Evolutionary conservation across 1,140 invertebrate genomes (phyloP), one percentile per base, ranked within the genome.

Genomic region (Armadillidium nasatum): DNA sequence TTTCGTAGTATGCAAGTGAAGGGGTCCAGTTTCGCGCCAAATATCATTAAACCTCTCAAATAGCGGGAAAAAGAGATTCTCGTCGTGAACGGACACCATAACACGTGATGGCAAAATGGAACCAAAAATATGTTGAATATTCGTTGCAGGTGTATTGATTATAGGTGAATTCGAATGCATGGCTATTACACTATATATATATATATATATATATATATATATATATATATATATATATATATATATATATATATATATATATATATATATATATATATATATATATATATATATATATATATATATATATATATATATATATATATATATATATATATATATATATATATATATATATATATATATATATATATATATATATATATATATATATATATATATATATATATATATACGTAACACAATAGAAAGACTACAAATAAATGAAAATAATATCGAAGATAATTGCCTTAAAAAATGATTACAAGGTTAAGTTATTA

Each of bases 1-100:
- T 84, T 95, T 96, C 0, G 93, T 94, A 4, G 92, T 87, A 85
- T 97, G 94, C 46, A 96, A 83, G 82, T 95, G 85, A 22, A 92
- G 82, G 81, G 96, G 96, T 13, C 94, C 95, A 68, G 84, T 84
- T 84, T 95, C 93, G 81, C 89, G 85, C 0, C 94, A 11, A 0
- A 92, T 4, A 71, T 75, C 75, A 3, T 70, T 68, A 7, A 88
- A 87, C 0, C 87, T 77, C 13, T 88, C 78, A 0, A 82, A 83
- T 6, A 91, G 46, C 0, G 92, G 90, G 83, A 90, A 91, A 81
- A 91, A 85, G 82, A 85, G 89, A 11, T 79, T 83, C 6, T 85
- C 80, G 1, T 86, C 84, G 4, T 88, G 87, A 7, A 89, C 84
- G 0, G 91, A 84, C 6, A 90, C 81, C 9, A 84, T 86, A 0